A percentile compares a stretch with the other conserved stretches of the same genome.
Evolutionary conservation across 2,888 invertebrate genomes (phyloP).

Genomic region (Hirtodrosophila trivittata): DNA sequence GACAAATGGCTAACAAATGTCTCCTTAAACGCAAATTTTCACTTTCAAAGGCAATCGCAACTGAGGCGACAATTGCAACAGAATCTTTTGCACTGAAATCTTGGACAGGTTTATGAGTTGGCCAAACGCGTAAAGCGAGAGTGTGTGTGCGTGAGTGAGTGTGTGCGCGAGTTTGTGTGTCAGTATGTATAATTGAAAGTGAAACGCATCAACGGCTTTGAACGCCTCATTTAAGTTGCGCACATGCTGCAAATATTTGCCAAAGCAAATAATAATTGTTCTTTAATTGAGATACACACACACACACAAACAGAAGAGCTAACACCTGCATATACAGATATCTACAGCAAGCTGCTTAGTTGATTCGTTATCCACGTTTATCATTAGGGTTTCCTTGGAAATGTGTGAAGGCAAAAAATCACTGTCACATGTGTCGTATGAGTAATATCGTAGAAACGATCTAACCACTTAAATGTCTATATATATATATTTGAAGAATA

Average conservation of each 20-base stretch:
- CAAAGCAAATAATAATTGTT: constrained; percentile 61
- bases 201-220: constrained; percentile 51
- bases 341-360: constrained; percentile 1
- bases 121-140: constrained; percentile 44
- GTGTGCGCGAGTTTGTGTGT: constrained; percentile 5
- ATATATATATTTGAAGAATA: constrained; percentile 10
- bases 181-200: constrained; percentile 42
- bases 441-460: constrained; percentile 33
- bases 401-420: constrained; percentile 30
- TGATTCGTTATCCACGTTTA: constrained; percentile 24
- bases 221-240: constrained; percentile 53
- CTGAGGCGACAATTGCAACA: constrained; percentile 20
- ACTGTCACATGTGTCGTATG: constrained; percentile 45
- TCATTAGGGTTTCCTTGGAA: constrained; percentile 37
- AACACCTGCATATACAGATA: constrained; percentile 4
- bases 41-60: constrained; percentile 51
- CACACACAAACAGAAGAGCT: neutral
- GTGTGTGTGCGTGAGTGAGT: constrained; percentile 1
- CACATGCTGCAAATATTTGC: constrained; percentile 57
- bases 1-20: constrained; percentile 57
- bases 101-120: constrained; percentile 58
- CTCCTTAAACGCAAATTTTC: constrained; percentile 44
- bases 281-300: constrained; percentile 47
- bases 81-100: constrained; percentile 34
- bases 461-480: neutral